These are phyloP conservation scores for Onychomys leucogaster DNA, from an alignment of 2,797 vertebrate species.

Conservation along the genomic window DNA sequence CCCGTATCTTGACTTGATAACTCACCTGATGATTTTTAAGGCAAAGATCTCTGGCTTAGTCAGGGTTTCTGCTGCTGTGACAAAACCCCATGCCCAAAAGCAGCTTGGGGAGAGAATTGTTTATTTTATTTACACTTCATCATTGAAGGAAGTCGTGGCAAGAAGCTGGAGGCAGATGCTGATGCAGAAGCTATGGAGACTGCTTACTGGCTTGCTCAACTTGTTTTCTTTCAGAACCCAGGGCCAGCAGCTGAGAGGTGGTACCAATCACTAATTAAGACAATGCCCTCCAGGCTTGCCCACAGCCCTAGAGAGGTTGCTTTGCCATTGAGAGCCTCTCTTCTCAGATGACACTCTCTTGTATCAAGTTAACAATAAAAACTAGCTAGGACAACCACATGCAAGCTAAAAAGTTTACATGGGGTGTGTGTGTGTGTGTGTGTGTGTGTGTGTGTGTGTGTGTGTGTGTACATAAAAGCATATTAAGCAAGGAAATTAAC, in stretches of 20 bases:
- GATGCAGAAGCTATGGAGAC: background rate
- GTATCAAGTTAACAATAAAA: background rate
- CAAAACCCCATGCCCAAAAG: background rate
- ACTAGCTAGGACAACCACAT: background rate
- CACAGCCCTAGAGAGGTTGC: background rate
- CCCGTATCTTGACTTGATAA: background rate
- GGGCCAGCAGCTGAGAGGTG: background rate
- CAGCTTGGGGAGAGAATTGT: background rate
- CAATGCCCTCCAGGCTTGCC: background rate
- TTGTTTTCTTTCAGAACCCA: background rate
- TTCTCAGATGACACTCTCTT: background rate
- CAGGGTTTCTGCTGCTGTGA: background rate
- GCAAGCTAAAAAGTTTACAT: background rate
- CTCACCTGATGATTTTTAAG: background rate
- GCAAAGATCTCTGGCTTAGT: background rate
- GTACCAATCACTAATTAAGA: background rate
- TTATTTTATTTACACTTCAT: background rate
- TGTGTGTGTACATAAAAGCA: background rate
- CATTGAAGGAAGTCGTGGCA: background rate
- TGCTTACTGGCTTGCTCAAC: background rate
- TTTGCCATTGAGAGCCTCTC: background rate
- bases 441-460: background rate
- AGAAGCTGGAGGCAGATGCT: background rate
- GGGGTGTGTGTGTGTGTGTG: accelerated
- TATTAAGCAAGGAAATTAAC: background rate